phyloP scores from a whole-genome alignment of 2,113 vertebrate species.

The Notarius lentiginosus region DNA sequence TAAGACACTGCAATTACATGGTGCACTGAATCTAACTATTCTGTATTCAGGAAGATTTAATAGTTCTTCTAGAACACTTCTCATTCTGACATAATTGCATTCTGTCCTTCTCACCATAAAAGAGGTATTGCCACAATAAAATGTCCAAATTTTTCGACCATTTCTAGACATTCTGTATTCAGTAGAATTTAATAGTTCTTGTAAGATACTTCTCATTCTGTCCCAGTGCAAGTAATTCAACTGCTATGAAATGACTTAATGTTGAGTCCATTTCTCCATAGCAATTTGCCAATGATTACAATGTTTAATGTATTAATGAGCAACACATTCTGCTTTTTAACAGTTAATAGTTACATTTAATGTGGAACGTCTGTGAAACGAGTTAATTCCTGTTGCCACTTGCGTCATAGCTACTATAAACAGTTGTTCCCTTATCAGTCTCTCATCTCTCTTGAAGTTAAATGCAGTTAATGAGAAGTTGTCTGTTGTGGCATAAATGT shows the following conservation, averaged over 20 bases:
- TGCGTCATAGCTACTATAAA: no score
- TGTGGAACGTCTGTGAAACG: neutral
- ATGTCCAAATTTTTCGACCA: constrained; percentile 53
- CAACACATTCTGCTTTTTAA: neutral
- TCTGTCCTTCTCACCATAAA: constrained; percentile 50
- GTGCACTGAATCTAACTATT: constrained; percentile 71
- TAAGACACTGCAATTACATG: constrained; percentile 69
- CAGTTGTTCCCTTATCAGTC: no score
- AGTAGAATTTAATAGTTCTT: constrained; percentile 63
- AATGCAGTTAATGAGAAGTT: no score
- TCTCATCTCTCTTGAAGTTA: no score
- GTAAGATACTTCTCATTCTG: constrained; percentile 56
- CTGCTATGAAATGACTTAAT: constrained; percentile 58
- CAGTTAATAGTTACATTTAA: neutral
- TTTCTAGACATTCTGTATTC: constrained; percentile 70
- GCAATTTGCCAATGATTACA: neutral
- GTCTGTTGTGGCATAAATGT: no score
- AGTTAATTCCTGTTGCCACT: neutral
- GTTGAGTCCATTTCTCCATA: constrained; percentile 1
- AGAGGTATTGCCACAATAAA: constrained; percentile 59
- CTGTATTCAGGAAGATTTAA: constrained; percentile 67
- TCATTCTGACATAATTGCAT: constrained; percentile 62
- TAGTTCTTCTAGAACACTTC: constrained; percentile 61
- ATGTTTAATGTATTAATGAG: neutral
- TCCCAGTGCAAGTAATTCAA: constrained; percentile 31